A percentile compares a stretch with the other conserved stretches of the same genome.
Evolutionary conservation across 64 coral and sea anemone genomes (phyloP).

Genomic region (Montipora capricornis): DNA sequence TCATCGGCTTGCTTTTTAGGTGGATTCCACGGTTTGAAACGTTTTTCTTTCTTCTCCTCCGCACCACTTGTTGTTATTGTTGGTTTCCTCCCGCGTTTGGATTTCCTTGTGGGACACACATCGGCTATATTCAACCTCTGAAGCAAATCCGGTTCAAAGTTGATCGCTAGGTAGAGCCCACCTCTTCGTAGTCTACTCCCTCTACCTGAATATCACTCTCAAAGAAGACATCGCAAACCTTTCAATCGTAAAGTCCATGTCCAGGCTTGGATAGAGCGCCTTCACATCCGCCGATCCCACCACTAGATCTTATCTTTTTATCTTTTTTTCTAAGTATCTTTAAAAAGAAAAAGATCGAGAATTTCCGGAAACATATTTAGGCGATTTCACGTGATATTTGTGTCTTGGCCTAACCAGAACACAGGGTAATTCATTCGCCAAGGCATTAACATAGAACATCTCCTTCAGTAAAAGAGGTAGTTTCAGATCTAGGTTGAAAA

Average conservation of each 20-base stretch:
- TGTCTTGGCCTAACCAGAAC: too few species aligned
- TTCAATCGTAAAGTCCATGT: conserved; percentile 34
- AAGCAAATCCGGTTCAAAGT: conserved; percentile 27
- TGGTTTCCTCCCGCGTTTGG: conserved; percentile 47
- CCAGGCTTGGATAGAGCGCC: conserved; percentile 19
- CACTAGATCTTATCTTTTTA: not conserved
- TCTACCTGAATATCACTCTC: not conserved
- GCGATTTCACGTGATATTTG: too few species aligned
- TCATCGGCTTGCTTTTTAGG: not conserved
- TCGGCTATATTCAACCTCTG: conserved; percentile 32
- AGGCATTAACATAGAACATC: too few species aligned
- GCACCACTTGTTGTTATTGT: conserved; percentile 40
- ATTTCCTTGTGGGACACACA: conserved; percentile 8
- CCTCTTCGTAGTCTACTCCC: conserved; percentile 40
- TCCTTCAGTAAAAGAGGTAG: too few species aligned
- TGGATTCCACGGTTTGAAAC: too few species aligned
- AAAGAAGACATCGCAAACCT: too few species aligned
- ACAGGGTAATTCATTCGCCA: too few species aligned
- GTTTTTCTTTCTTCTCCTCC: conserved; percentile 24
- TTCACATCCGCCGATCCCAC: conserved; percentile 2
- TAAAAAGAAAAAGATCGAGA: too few species aligned
- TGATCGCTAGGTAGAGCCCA: conserved; percentile 38
- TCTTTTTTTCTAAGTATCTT: too few species aligned
- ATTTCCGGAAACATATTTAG: too few species aligned
- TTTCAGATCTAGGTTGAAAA: too few species aligned